These are phyloP conservation scores for Nanorana parkeri DNA, from an alignment of 2,113 vertebrate species.

Conservation along the genomic window DNA sequence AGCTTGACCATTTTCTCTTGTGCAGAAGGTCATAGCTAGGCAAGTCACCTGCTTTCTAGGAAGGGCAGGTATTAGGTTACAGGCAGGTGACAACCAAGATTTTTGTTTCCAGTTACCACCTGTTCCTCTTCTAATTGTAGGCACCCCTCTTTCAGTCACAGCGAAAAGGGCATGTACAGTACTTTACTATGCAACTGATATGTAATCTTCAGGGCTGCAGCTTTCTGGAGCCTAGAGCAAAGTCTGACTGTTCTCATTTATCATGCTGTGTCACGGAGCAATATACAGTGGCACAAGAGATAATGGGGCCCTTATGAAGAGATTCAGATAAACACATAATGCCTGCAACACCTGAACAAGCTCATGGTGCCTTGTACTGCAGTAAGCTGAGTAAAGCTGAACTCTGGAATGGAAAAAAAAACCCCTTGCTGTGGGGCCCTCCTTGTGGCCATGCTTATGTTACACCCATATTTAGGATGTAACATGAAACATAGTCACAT, in stretches of 20 bases:
- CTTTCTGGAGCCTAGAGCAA: not conserved
- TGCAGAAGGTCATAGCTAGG: not conserved
- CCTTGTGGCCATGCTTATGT: too few relatives aligned
- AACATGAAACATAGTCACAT: too few relatives aligned
- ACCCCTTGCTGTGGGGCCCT: too few relatives aligned
- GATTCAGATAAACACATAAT: too few relatives aligned
- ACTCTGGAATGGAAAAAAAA: too few relatives aligned
- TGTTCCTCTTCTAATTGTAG: not conserved
- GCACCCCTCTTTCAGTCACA: not conserved
- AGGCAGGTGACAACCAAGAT: constrained; percentile 24
- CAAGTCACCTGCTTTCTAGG: not conserved
- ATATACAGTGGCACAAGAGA: constrained; percentile 19
- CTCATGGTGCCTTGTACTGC: too few relatives aligned
- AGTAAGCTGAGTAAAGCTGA: too few relatives aligned
- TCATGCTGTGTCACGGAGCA: not conserved
- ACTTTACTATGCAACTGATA: not conserved
- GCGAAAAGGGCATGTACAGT: not conserved
- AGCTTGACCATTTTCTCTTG: too few relatives aligned
- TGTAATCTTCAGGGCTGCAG: not conserved
- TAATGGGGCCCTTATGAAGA: not conserved
- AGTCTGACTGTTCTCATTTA: constrained; percentile 1
- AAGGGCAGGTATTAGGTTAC: not conserved
- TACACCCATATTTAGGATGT: too few relatives aligned
- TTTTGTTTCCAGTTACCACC: constrained; percentile 1
- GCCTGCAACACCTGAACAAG: too few relatives aligned